Evolutionary conservation across 2,113 vertebrate genomes (phyloP).

Genomic region (Muscicapa adusta): DNA sequence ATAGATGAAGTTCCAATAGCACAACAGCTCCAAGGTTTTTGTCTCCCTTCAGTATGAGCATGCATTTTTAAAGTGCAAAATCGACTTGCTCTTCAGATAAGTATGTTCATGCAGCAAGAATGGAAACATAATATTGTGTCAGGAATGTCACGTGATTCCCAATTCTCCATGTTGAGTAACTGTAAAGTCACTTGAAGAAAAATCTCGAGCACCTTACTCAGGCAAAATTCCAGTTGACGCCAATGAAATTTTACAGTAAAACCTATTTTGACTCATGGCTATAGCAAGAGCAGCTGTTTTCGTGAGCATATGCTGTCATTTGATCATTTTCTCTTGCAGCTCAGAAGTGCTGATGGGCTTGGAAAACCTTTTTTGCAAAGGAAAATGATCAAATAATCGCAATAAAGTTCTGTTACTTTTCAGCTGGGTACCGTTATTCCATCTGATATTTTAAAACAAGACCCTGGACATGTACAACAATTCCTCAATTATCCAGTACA

Average conservation of each 20-base stretch:
- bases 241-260: conserved; percentile 12
- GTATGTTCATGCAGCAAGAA: not conserved
- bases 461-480: not conserved
- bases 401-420: not conserved
- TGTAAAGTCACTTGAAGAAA: conserved; percentile 47
- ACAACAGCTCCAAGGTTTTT: conserved; percentile 25
- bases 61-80: conserved; percentile 14
- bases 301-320: not conserved
- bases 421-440: not conserved
- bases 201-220: conserved; percentile 1
- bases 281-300: conserved; percentile 9
- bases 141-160: conserved; percentile 17
- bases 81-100: conserved; percentile 42
- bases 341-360: not conserved
- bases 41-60: conserved; percentile 13
- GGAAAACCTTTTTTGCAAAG: not conserved
- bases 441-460: not conserved
- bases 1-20: conserved; percentile 28
- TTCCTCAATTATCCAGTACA: not conserved
- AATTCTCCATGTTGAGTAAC: not conserved
- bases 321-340: conserved; percentile 1
- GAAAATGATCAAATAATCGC: not conserved
- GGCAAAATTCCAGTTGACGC: conserved; percentile 27
- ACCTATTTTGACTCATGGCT: not conserved
- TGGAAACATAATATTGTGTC: conserved; percentile 49